These are phyloP conservation scores for Apamea anceps DNA, from an alignment of 2,888 invertebrate species.

Conservation along the genomic window DNA sequence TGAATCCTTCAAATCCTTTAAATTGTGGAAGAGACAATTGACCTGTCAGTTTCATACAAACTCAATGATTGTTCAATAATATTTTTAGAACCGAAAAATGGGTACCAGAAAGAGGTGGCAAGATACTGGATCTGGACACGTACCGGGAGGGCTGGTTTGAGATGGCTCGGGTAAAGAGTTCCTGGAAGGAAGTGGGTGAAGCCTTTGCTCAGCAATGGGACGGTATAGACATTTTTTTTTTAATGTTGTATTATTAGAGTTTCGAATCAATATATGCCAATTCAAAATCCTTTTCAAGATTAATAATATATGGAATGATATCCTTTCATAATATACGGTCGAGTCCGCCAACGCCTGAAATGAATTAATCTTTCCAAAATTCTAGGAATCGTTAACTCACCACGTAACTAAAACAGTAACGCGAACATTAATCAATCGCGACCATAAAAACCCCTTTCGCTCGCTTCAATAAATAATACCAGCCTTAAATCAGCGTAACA, in stretches of 20 bases:
- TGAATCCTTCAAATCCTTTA: background rate
- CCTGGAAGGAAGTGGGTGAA: background rate
- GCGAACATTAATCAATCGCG: constrained; percentile 23
- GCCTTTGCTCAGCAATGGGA: background rate
- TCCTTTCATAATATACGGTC: background rate
- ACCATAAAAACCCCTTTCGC: constrained; percentile 36
- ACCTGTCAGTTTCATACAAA: background rate
- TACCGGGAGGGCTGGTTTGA: background rate
- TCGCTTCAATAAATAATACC: constrained; percentile 52
- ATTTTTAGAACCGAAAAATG: background rate
- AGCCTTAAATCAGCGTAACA: constrained; percentile 41
- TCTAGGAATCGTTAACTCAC: background rate
- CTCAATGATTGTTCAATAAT: background rate
- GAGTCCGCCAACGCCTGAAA: background rate
- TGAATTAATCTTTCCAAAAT: background rate
- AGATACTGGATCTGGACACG: background rate
- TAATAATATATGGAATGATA: background rate
- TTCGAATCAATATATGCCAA: background rate
- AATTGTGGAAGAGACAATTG: background rate
- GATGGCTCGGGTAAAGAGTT: background rate
- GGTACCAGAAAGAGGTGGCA: background rate
- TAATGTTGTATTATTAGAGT: background rate
- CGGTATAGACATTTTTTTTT: too few relatives aligned
- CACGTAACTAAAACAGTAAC: constrained; percentile 28
- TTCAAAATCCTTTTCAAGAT: background rate